These are phyloP conservation scores for Meganola albula DNA, from an alignment of 2,888 invertebrate species.

Conservation along the genomic window DNA sequence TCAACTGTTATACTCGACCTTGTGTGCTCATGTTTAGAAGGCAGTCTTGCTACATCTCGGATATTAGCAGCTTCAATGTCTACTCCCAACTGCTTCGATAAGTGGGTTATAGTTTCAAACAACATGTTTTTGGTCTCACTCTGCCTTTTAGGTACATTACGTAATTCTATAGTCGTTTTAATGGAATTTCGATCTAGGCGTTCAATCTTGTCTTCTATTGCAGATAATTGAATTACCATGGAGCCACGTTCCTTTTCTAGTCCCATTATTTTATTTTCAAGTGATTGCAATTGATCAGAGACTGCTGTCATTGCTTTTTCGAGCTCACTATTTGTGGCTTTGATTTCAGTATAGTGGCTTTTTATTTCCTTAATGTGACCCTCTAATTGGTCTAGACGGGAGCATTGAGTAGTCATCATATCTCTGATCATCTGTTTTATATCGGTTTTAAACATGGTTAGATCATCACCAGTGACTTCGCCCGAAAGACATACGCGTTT, in stretches of 20 bases:
- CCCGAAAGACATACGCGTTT: neutral
- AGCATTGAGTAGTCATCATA: neutral
- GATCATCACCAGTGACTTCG: neutral
- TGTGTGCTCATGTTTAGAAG: neutral
- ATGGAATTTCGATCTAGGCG: neutral
- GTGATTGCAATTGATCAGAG: neutral
- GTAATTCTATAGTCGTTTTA: constrained; percentile 2
- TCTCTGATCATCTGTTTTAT: neutral
- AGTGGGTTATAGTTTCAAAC: neutral
- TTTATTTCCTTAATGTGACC: neutral
- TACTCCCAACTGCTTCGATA: neutral
- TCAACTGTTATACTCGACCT: neutral
- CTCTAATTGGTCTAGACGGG: constrained; percentile 1
- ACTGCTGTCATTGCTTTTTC: neutral
- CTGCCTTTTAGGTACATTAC: constrained; percentile 4
- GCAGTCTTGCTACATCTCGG: neutral
- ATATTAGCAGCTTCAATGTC: neutral
- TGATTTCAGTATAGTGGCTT: neutral
- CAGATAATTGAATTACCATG: neutral
- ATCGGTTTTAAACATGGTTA: neutral
- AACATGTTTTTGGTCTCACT: constrained; percentile 1
- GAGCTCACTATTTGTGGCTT: neutral
- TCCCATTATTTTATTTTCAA: neutral
- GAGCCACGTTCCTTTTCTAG: constrained; percentile 1
- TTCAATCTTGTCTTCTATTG: constrained; percentile 1